Percentiles rank a stretch among this genome's conserved stretches.
Conservation (phyloP, 2,113 vertebrate genomes). For the Neolamprologus variostigma region DNA sequence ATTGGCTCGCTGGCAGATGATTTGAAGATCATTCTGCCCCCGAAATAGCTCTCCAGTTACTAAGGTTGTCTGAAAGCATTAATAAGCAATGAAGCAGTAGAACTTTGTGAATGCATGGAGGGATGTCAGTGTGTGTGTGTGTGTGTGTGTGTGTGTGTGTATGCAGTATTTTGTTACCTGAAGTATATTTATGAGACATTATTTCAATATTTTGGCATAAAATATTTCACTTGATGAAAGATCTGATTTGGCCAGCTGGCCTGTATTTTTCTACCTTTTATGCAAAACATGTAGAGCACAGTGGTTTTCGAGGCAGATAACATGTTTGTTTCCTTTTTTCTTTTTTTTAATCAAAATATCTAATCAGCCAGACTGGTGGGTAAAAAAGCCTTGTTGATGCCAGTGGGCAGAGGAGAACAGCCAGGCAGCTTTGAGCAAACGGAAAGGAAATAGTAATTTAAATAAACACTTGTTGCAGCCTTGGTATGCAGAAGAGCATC, state of each 20-base stretch:
- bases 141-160: neutral
- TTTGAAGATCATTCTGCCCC: conserved; percentile 38
- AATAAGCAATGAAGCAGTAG: conserved; percentile 42
- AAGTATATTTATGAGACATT: neutral
- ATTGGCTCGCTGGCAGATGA: conserved; percentile 49
- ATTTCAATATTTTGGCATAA: neutral
- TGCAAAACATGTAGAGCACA: neutral
- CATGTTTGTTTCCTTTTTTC: neutral
- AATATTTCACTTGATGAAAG: neutral
- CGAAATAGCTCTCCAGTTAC: conserved; percentile 46
- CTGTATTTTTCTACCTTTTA: neutral
- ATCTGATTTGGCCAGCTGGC: neutral
- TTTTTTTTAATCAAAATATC: neutral
- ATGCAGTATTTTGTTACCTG: neutral
- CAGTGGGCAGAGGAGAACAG: neutral
- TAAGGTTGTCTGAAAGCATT: conserved; percentile 43
- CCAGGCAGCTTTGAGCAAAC: neutral
- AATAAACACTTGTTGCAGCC: neutral
- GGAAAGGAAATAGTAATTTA: neutral
- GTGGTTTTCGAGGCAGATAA: neutral
- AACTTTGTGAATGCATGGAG: neutral
- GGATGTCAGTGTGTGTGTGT: neutral
- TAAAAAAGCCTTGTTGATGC: neutral
- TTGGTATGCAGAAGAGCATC: neutral
- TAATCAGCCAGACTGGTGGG: neutral